Conservation (phyloP, 2,888 invertebrate species). For the Hypercompe scribonia region DNA sequence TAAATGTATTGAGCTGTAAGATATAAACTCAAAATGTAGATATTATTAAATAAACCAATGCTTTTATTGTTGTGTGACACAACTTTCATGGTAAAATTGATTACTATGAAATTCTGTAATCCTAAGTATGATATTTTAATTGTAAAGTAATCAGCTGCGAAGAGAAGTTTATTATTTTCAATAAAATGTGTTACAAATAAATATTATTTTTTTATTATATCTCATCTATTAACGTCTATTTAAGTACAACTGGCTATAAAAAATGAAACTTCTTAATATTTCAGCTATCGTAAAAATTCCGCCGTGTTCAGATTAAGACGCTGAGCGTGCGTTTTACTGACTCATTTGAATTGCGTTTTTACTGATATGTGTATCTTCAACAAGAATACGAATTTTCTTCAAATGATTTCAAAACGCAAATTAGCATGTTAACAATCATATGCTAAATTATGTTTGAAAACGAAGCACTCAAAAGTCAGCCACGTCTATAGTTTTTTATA, state of each 20-base stretch:
- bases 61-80: constrained; percentile 58
- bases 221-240: background rate
- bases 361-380: no score
- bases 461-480: no score
- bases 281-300: no score
- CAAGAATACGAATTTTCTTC: no score
- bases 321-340: background rate
- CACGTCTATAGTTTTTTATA: no score
- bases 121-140: constrained; percentile 53
- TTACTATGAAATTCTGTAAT: constrained; percentile 42
- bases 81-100: constrained; percentile 50
- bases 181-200: constrained; percentile 77
- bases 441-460: no score
- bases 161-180: constrained; percentile 82
- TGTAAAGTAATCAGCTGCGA: constrained; percentile 66
- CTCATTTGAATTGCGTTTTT: background rate
- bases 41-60: constrained; percentile 42
- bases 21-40: constrained; percentile 36
- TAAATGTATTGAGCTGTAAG: constrained; percentile 31
- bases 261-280: no score
- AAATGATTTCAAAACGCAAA: no score
- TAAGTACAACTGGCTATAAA: no score
- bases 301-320: background rate
- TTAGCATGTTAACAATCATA: no score
- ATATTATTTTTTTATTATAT: constrained; percentile 26